Percentiles rank a stretch among this genome's conserved stretches.
phyloP scores from a whole-genome alignment of 2,113 vertebrate species.

The Gnathonemus longibarbis region DNA sequence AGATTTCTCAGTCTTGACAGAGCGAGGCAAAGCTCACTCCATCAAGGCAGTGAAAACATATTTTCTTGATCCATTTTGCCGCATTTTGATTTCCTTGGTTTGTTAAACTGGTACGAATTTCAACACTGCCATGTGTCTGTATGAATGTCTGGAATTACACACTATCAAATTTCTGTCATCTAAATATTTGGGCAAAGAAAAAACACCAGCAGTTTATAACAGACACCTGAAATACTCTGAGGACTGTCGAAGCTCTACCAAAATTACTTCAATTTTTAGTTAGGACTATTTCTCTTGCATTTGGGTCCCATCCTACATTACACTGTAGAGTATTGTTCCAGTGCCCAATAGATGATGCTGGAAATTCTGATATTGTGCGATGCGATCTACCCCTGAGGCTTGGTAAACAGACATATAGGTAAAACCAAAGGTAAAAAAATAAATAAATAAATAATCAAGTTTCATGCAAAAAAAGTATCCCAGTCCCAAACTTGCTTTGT shows the following conservation, averaged over 20 bases:
- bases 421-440: background rate
- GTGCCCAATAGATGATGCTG: background rate
- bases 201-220: background rate
- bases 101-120: background rate
- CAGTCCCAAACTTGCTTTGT: background rate
- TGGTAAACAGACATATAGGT: background rate
- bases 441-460: too few relatives aligned
- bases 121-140: background rate
- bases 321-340: background rate
- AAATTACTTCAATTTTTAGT: background rate
- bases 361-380: background rate
- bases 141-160: background rate
- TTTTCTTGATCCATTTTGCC: background rate
- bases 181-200: background rate
- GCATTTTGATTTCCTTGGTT: background rate
- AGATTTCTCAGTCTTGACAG: background rate
- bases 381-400: background rate
- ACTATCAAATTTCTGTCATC: background rate
- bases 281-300: background rate
- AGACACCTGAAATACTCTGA: background rate
- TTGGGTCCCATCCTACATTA: background rate
- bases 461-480: background rate
- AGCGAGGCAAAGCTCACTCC: background rate
- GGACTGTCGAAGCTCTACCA: background rate
- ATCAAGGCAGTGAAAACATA: background rate